Evolutionary conservation across 2,113 vertebrate genomes (phyloP).

Genomic region (Rhea americana): DNA sequence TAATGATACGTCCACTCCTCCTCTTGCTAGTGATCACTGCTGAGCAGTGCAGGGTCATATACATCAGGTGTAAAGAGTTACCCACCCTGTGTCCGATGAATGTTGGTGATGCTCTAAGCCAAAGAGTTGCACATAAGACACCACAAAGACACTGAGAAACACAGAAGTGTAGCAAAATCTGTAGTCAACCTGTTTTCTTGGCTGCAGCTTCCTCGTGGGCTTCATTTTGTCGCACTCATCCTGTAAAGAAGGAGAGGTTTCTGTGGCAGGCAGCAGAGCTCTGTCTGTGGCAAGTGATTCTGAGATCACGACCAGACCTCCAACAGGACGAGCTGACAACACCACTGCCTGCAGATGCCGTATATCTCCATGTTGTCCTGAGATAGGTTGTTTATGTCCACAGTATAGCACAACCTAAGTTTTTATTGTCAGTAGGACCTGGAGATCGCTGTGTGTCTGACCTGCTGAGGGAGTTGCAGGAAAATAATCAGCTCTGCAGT

Average conservation of each 20-base stretch:
- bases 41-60: background rate
- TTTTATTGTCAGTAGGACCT: background rate
- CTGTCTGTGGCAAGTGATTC: background rate
- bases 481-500: background rate
- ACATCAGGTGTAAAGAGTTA: background rate
- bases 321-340: background rate
- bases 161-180: background rate
- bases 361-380: background rate
- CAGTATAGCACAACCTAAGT: background rate
- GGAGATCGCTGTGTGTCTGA: fast-evolving
- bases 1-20: background rate
- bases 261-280: background rate
- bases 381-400: background rate
- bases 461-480: background rate
- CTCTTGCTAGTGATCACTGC: background rate
- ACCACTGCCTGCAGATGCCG: background rate
- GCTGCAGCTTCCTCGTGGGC: fast-evolving
- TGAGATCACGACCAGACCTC: background rate
- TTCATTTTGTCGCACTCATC: background rate
- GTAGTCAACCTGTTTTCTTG: background rate
- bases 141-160: background rate
- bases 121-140: background rate
- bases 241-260: background rate
- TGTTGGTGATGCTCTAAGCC: background rate
- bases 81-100: background rate